phyloP scores from a whole-genome alignment of 2,888 invertebrate genomes.

The Teleogryllus oceanicus region DNA sequence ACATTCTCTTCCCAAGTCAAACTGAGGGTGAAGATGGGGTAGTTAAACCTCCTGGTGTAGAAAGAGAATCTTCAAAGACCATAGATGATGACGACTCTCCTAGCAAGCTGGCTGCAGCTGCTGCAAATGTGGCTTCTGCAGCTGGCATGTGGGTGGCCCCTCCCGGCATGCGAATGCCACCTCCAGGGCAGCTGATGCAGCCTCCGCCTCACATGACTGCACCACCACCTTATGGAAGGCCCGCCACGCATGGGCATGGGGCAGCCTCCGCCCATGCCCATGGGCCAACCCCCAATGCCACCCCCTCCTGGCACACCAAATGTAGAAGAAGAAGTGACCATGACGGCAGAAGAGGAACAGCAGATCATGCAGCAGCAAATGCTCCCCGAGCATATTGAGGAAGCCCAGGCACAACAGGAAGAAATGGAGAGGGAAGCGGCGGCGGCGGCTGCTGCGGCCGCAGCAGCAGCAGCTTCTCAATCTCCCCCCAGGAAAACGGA shows the following conservation, averaged over 20 bases:
- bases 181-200: conserved; percentile 3
- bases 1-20: conserved; percentile 62
- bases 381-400: not conserved
- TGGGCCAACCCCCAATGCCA: not conserved
- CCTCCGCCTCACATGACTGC: conserved; percentile 24
- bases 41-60: not conserved
- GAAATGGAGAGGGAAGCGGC: not conserved
- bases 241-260: no score
- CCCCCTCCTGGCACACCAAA: not conserved
- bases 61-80: not conserved
- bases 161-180: not conserved
- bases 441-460: not conserved
- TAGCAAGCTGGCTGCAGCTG: conserved; percentile 19
- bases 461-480: not conserved
- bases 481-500: no score
- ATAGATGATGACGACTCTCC: conserved; percentile 3
- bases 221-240: not conserved
- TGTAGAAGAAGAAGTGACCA: not conserved
- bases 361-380: conserved; percentile 18
- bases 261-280: not conserved
- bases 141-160: conserved; percentile 21
- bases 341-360: not conserved
- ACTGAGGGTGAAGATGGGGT: conserved; percentile 40
- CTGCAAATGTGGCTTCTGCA: conserved; percentile 1
- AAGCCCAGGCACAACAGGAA: not conserved